Evolutionary conservation across 2,113 vertebrate species (phyloP).

Genomic region (Cyprinodon brontotheroides): DNA sequence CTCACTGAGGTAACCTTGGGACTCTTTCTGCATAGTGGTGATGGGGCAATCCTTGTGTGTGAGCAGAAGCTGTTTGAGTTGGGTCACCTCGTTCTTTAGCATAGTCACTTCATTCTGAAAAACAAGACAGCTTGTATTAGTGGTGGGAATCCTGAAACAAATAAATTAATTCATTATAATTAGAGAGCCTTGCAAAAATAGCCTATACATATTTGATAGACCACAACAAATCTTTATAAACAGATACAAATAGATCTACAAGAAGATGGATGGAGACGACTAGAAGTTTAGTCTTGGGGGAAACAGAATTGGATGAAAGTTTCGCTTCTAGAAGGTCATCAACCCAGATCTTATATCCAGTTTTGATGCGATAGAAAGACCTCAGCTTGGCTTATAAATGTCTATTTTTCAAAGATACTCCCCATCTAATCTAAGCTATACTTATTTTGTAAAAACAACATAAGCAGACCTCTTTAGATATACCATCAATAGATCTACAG

Average conservation of each 20-base stretch:
- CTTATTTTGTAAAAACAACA: background rate
- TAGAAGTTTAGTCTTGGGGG: background rate
- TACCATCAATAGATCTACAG: too few relatives aligned
- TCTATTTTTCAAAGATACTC: background rate
- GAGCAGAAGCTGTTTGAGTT: constrained; percentile 98
- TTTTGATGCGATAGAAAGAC: background rate
- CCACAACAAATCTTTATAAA: background rate
- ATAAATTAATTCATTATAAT: background rate
- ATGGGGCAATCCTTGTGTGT: constrained; percentile 99
- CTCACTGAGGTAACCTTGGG: constrained; percentile 99
- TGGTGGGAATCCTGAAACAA: background rate
- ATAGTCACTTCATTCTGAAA: constrained; percentile 97
- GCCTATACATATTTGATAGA: background rate
- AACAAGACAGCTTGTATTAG: constrained; percentile 3
- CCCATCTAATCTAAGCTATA: background rate
- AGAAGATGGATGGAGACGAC: background rate
- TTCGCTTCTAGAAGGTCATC: background rate
- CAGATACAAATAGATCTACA: too few relatives aligned
- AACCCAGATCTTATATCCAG: background rate
- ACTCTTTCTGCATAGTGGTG: constrained; percentile 99
- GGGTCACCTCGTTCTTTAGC: constrained; percentile 98
- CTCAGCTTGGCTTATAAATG: background rate
- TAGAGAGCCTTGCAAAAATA: background rate
- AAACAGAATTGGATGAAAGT: background rate
- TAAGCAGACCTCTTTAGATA: background rate